Evolutionary conservation across 2,888 invertebrate species (phyloP).

Genomic region (Drosophila yooni): DNA sequence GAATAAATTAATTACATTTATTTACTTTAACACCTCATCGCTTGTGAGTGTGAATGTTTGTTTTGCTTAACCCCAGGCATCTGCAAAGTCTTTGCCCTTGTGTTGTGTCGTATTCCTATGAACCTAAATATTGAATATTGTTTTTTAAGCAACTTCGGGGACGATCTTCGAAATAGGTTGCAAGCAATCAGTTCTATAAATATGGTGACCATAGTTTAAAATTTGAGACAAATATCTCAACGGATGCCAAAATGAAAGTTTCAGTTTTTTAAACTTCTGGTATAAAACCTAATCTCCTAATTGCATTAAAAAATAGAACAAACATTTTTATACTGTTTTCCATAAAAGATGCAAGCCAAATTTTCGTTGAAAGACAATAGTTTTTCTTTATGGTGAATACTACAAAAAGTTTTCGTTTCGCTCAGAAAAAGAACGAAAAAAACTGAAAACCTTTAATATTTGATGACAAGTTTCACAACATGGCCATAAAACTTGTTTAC

Average conservation of each 20-base stretch:
- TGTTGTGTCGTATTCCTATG: neutral
- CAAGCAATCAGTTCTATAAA: neutral
- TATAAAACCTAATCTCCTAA: neutral
- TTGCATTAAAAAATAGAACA: neutral
- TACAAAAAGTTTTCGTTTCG: conserved; percentile 6
- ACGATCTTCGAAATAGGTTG: neutral
- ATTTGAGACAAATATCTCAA: neutral
- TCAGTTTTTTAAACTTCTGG: neutral
- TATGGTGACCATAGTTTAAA: neutral
- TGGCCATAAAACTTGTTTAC: conserved; percentile 54
- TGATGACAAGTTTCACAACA: conserved; percentile 22
- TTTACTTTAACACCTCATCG: neutral
- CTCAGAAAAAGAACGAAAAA: neutral
- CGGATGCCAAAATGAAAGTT: neutral
- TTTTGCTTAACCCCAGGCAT: neutral
- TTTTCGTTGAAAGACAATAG: neutral
- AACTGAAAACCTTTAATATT: conserved; percentile 5
- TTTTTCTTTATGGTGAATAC: conserved; percentile 5
- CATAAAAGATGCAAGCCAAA: neutral
- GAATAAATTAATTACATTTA: neutral
- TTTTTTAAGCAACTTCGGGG: neutral
- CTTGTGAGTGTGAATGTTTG: neutral
- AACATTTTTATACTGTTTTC: neutral
- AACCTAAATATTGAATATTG: neutral
- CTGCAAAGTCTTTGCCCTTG: neutral